Evolutionary conservation across 2,113 vertebrate species (phyloP), one percentile per base, ranked within the genome.

Genomic region (Tychaedon coryphoeus): DNA sequence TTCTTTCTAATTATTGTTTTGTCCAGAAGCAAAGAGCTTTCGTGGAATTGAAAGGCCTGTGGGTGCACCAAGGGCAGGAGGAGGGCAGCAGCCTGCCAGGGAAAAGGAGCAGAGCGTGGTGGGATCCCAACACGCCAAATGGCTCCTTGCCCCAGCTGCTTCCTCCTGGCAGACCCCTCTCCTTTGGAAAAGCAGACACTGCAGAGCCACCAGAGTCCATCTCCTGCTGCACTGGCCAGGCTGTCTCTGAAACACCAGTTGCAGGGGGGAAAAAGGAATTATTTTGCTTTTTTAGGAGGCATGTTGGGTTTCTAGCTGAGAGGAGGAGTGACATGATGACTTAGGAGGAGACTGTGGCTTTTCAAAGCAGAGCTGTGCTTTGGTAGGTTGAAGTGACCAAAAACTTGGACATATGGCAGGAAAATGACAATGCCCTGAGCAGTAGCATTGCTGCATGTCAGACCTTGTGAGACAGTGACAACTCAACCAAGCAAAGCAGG

Each of bases 51-150:
- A 53, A 92, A 89, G 86, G 45, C 40, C 26, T 23, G 9, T 36
- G n/a, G 42, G 36, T 23, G 34, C 42, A 50, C 22, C 0, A 0
- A 83, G 24, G 34, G 57, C 65, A 51, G 51, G 48, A 69, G n/a
- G 9, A 22, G 16, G 22, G 36, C 0, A 0, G 33, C 66, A 69
- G 61, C n/a, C 45, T 85, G 53, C 50, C 69, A 36, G 38, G 42
- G 16, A 64, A 72, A 54, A 38, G 40, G 14, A 50, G 18, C 25
- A 22, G 58, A 85, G 24, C 0, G 0, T 40, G 29, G 40, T 85
- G 71, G 45, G 14, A 42, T 33, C 31, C 45, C 33, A 42, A 42
- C 20, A 31, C 0, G 0, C 5, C 0, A 2, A 65, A 53, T 6
- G 12, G 14, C 29, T 89, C 40, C 40, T 83, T 40, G 38, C 16